Base-by-base conservation (phyloP, 2,888 invertebrate species). In the Dermolepida albohirtum region DNA sequence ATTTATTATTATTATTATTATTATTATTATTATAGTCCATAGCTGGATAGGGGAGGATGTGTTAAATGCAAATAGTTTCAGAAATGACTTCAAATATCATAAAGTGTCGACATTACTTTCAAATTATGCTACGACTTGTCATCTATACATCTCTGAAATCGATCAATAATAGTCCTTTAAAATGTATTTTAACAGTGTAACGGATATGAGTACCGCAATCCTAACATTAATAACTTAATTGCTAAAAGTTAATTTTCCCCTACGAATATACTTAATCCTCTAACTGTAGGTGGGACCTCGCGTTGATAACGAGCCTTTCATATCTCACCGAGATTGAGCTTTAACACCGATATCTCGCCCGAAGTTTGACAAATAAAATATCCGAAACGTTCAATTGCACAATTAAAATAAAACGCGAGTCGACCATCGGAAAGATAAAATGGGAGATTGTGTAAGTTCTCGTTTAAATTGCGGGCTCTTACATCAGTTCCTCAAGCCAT, bases 271-370 rank as follows among this genome's bases (percentile, higher is more conserved):
- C n/a, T 29, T 40, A 54, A 54, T 47, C 47, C 27, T 34, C 6
- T 14, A 34, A 34, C 47, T 29, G 44, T 14, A 10, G 47, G 47
- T 47, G 0, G 4, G 29, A 44, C 47, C n/a, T n/a, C 14, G 29
- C 27, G 44, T 41, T 27, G 59, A 62, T 62, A 49, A 62, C 44
- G 59, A 62, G 44, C 76, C 73, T 77, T 76, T 76, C 74, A 73
- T 72, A 74, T 77, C 75, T 64, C 17, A 40, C 40, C 64, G 51
- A 27, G 64, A 51, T 64, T 40, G 43, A 27, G 64, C 47, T 62
- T 47, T 47, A 39, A 12, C 44, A 59, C 51, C 34, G 43, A 59
- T 59, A 49, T 67, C 27, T 27, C 29, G 40, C 43, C 41, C 59
- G 62, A 59, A 59, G 41, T 65, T 65, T 67, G 59, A 59, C 62